Percentiles rank a stretch among this genome's conserved stretches.
Evolutionary conservation across 2,113 vertebrate genomes (phyloP).

Genomic region (Corythoichthys intestinalis): DNA sequence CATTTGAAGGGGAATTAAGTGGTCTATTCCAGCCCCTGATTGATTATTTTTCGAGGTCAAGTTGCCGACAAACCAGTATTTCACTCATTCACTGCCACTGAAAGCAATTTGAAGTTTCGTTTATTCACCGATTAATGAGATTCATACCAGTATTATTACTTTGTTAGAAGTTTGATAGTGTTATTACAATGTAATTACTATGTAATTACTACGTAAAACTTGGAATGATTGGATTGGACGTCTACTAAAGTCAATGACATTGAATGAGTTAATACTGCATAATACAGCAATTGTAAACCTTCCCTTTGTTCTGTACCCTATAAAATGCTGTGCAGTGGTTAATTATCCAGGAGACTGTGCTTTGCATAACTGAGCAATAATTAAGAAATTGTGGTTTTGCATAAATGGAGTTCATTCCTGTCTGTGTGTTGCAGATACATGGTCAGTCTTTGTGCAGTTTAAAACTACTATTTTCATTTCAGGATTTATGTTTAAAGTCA

Average conservation of each 20-base stretch:
- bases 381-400: conserved; percentile 8
- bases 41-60: conserved; percentile 8
- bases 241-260: too few relatives aligned
- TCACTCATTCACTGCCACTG: conserved; percentile 3
- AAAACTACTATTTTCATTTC: neutral
- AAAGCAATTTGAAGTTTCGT: too few relatives aligned
- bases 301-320: conserved; percentile 29
- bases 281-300: conserved; percentile 16
- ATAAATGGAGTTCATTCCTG: conserved; percentile 14
- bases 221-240: too few relatives aligned
- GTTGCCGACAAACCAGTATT: conserved; percentile 12
- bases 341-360: conserved; percentile 19
- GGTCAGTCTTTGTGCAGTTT: conserved; percentile 2
- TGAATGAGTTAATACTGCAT: conserved; percentile 6
- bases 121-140: neutral
- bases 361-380: conserved; percentile 11
- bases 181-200: too few relatives aligned
- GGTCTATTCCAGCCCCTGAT: neutral
- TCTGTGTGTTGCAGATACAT: neutral
- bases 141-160: too few relatives aligned
- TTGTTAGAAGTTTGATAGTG: too few relatives aligned
- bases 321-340: conserved; percentile 17
- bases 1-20: too few relatives aligned
- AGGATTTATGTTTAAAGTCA: neutral
- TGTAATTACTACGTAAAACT: too few relatives aligned